Percentiles rank a stretch among this genome's conserved stretches.
phyloP scores from a whole-genome alignment of 2,113 vertebrate genomes.

The Sphaerodactylus townsendi region DNA sequence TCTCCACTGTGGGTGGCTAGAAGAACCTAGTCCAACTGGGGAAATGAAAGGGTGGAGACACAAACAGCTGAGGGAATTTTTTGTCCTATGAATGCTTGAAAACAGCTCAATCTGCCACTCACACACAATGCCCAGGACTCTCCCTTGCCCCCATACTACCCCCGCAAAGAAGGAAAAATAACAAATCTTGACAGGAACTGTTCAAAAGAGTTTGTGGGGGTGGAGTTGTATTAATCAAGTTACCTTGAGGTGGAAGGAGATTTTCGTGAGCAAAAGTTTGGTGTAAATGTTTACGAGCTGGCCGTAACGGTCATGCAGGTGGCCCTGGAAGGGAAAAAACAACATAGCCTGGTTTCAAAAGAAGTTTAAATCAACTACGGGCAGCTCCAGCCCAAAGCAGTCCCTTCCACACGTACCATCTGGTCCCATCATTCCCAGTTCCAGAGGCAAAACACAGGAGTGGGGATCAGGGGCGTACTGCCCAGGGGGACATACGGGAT shows the following conservation, averaged over 20 bases:
- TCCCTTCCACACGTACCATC: too few relatives aligned
- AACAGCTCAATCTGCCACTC: neutral
- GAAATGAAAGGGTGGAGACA: too few relatives aligned
- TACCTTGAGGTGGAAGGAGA: constrained; percentile 94
- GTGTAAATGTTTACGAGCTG: constrained; percentile 88
- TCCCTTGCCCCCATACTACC: too few relatives aligned
- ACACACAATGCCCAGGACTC: too few relatives aligned
- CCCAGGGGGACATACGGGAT: too few relatives aligned
- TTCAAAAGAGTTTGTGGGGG: neutral
- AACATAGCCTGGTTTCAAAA: too few relatives aligned
- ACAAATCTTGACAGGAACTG: neutral
- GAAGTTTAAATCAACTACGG: neutral
- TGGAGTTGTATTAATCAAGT: accelerated
- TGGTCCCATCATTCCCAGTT: neutral
- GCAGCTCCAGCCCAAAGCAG: neutral
- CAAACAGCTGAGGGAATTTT: too few relatives aligned
- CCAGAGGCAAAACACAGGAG: neutral
- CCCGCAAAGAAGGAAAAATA: too few relatives aligned
- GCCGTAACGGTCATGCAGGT: constrained; percentile 88
- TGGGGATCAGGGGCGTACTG: too few relatives aligned
- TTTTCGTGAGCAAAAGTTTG: constrained; percentile 88
- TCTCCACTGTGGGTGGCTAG: neutral
- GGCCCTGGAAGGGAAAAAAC: constrained; percentile 72
- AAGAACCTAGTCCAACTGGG: neutral
- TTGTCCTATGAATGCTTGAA: too few relatives aligned